phyloP scores from a whole-genome alignment of 2,113 vertebrate genomes.

The Leuciscus idus region DNA sequence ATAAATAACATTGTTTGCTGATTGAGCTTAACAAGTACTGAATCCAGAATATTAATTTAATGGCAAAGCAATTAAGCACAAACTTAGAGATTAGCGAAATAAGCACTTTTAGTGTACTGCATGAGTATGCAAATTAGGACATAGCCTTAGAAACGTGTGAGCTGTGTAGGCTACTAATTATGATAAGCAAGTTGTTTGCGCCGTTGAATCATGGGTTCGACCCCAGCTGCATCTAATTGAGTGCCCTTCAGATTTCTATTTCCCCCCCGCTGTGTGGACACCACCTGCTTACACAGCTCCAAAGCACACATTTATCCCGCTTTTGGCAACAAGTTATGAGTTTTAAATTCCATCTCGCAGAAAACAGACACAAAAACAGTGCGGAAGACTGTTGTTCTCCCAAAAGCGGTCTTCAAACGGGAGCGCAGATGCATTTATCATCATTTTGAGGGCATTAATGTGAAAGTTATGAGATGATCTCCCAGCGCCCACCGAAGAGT shows the following conservation, averaged over 20 bases:
- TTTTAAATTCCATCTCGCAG: constrained; percentile 31
- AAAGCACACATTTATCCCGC: constrained; percentile 3
- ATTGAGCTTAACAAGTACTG: too few species aligned
- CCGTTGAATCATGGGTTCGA: neutral
- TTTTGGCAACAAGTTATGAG: constrained; percentile 55
- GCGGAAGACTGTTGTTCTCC: constrained; percentile 58
- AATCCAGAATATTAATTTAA: neutral
- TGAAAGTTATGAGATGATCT: constrained; percentile 75
- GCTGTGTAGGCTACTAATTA: constrained; percentile 2
- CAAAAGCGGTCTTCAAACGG: constrained; percentile 59
- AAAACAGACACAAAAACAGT: constrained; percentile 36
- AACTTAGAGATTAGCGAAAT: neutral
- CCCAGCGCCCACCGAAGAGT: constrained; percentile 56
- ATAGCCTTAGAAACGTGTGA: neutral
- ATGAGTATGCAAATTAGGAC: neutral
- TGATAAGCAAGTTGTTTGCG: neutral
- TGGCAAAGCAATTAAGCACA: neutral
- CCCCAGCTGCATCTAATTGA: neutral
- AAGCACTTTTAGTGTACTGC: neutral
- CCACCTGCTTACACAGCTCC: constrained; percentile 28
- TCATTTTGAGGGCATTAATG: constrained; percentile 70
- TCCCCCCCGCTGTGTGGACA: neutral
- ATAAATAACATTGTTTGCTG: neutral
- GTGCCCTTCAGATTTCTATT: constrained; percentile 8
- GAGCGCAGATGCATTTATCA: constrained; percentile 55